Evolutionary conservation across 2,888 invertebrate genomes (phyloP).

Genomic region (Callosobruchus maculatus): DNA sequence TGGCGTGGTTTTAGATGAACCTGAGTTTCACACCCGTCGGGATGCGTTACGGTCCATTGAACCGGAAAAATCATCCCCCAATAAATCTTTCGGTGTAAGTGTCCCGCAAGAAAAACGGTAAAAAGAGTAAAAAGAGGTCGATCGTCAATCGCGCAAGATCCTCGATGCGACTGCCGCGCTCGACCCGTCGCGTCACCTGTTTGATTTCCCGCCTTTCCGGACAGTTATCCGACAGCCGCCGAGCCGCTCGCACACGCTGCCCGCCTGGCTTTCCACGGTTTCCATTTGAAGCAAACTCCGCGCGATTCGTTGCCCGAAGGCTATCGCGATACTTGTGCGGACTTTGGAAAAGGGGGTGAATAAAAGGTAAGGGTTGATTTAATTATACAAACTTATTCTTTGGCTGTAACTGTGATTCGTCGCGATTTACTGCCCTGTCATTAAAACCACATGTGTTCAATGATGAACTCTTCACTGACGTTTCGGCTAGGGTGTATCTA

Average conservation of each 20-base stretch:
- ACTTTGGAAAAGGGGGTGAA: not conserved
- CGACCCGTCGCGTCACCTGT: constrained; percentile 24
- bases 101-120: not conserved
- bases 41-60: not conserved
- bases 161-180: not conserved
- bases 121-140: not conserved
- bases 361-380: too few species aligned
- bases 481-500: too few species aligned
- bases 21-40: too few species aligned
- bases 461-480: too few species aligned
- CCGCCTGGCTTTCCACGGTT: not conserved
- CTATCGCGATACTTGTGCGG: not conserved
- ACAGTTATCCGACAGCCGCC: constrained; percentile 25
- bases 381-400: too few species aligned
- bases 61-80: not conserved
- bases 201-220: constrained; percentile 20
- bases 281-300: not conserved
- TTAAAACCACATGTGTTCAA: too few species aligned
- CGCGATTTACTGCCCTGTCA: too few species aligned
- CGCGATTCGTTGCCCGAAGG: not conserved
- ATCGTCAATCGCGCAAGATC: not conserved
- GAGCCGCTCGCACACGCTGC: constrained; percentile 13
- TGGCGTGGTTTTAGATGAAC: too few species aligned
- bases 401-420: too few species aligned
- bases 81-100: not conserved